Base-by-base conservation (phyloP, 2,888 invertebrate species). In the Drosophila pegasa region DNA sequence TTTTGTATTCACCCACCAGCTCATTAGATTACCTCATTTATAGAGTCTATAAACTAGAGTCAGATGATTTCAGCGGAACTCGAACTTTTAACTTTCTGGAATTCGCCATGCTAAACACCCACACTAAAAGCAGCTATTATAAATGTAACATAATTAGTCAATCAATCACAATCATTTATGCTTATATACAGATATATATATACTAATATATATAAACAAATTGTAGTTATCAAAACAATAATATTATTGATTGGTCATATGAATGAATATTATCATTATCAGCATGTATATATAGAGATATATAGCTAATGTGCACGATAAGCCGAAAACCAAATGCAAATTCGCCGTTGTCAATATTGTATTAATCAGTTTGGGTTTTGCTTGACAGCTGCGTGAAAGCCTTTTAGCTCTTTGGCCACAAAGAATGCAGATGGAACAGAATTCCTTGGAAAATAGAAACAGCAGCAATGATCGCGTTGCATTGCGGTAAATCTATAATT, bases 201-300 rank as follows among this genome's bases (percentile, higher is more conserved):
- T 10, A 0, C 29, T 2, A 22, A 37, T 47, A 33, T 27, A 14
- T 3, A 37, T 12, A 29, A 7, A 33, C 31, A 54, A 18, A 12
- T 18, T 14, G 10, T 3, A 25, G 29, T 67, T 75, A 75, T 75
- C 74, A 29, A 22, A 40, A 31, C 20, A 37, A 33, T 59, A 77
- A 56, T 67, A 56, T 40, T 70, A 58, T 58, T 58, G 73, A 71
- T 75, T 63, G 62, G 31, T 47, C 25, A 60, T 58, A 65, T 37
- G 52, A 27, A 18, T 35, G 43, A 22, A 25, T 38, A 63, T 71
- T 71, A 61, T 60, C 59, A n/a, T 47, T 77, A 63, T 55, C 73
- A 72, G 57, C 51, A 45, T 35, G 59, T 51, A 55, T 16, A 16
- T 25, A 9, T 20, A 22, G 3, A 25, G 9, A 25, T 25, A n/a